Evolutionary conservation across 2,888 invertebrate species (phyloP), one percentile per base, ranked within the genome.

Genomic region (Tortricodes alternella): DNA sequence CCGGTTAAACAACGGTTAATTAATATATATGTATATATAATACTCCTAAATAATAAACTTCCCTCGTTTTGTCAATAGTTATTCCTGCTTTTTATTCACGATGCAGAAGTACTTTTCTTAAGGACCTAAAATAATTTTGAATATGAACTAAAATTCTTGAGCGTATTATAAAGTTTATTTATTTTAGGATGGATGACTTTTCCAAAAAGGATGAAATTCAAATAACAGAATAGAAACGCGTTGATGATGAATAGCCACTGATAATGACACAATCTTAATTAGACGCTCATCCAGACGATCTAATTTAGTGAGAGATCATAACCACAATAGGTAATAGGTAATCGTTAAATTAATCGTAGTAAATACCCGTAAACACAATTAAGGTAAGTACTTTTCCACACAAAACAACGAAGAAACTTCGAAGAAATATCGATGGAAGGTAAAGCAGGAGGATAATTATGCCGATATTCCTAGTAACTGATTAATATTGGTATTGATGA

Each of bases 381-480:
- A 53, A 18, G 34, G 7, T 19, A 16, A 35, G 55, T 55, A 55
- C 15, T 49, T 55, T 55, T 55, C 55, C 55, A 55, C 21, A 15
- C 19, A 5, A 29, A 53, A 23, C 13, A 2, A 3, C 11, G 8
- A 13, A 1, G n/a, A 16, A n/a, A 41, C 15, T 48, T 48, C 46
- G 34, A 19, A 55, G 39, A 43, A 55, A 13, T 34, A 6, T 18
- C 19, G 11, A 23, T 11, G 18, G 15, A 41, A 21, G 41, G 4
- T 35, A 3, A 32, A 18, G 7, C 5, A 46, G 39, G 46, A 53
- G 32, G 46, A 53, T 27, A n/a, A n/a, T n/a, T 6, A 35, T 23
- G 11, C n/a, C 5, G 5, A 15, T 16, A 39, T 38, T 19, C n/a
- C n/a, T n/a, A n/a, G n/a, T n/a, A 19, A n/a, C 9, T 11, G 11